Evolutionary conservation across 2,888 invertebrate species (phyloP).

Genomic region (Antheraea assamensis): DNA sequence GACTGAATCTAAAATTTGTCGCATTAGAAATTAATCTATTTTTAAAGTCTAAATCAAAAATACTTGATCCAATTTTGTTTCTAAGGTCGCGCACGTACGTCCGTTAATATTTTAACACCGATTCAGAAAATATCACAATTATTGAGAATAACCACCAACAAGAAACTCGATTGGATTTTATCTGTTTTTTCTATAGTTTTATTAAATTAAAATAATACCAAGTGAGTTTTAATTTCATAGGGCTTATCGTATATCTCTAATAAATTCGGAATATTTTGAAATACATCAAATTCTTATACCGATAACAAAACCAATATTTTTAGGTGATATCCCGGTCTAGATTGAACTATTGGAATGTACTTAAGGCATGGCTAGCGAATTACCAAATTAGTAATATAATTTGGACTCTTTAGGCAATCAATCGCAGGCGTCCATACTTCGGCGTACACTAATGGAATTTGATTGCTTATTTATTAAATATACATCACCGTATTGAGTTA

Average conservation of each 20-base stretch:
- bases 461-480: background rate
- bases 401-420: background rate
- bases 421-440: background rate
- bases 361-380: background rate
- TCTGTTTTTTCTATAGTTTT: no score
- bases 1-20: background rate
- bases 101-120: no score
- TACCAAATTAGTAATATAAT: background rate
- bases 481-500: background rate
- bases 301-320: no score
- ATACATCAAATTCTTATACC: background rate
- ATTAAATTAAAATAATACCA: no score
- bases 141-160: no score
- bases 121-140: no score
- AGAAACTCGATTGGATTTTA: no score
- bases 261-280: background rate
- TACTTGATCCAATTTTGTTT: no score
- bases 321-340: background rate
- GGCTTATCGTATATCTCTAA: background rate
- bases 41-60: background rate
- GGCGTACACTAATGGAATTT: background rate
- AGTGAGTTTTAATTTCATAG: no score
- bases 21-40: background rate
- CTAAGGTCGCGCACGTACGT: no score
- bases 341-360: background rate